A percentile compares a stretch with the other conserved stretches of the same genome.
These are phyloP conservation scores for Rhizoglyphus robini DNA, from an alignment of 1,140 invertebrate genomes.

Conservation along the genomic window DNA sequence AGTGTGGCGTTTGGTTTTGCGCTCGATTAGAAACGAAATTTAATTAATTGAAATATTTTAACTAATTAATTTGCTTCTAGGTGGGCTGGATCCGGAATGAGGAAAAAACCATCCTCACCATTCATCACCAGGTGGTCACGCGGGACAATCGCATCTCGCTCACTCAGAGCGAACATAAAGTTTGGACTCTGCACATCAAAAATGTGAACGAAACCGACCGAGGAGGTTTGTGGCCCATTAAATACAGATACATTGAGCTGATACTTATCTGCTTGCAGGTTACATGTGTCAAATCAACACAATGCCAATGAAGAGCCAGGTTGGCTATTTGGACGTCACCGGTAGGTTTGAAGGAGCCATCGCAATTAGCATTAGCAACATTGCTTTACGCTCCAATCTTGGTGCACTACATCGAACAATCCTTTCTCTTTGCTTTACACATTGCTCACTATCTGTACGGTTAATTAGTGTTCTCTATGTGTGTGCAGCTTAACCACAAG, in stretches of 20 bases:
- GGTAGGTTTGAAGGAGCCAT: constrained; percentile 31
- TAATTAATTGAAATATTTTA: not conserved
- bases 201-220: constrained; percentile 78
- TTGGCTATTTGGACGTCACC: constrained; percentile 82
- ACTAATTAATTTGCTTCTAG: not conserved
- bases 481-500: no score
- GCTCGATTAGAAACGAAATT: no score
- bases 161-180: constrained; percentile 59
- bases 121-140: constrained; percentile 78
- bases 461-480: no score
- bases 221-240: constrained; percentile 37
- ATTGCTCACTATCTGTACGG: no score
- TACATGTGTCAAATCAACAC: constrained; percentile 81
- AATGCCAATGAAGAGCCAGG: constrained; percentile 73
- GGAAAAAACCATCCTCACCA: constrained; percentile 77
- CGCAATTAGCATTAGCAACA: not conserved
- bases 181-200: constrained; percentile 61
- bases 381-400: not conserved
- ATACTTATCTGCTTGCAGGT: no score
- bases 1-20: no score
- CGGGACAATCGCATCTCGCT: constrained; percentile 76
- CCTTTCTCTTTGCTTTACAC: no score
- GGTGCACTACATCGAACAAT: no score
- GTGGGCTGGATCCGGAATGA: constrained; percentile 83
- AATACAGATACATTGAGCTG: no score